Evolutionary conservation across 2,888 invertebrate genomes (phyloP).

Genomic region (Sylvicola fuscatus): DNA sequence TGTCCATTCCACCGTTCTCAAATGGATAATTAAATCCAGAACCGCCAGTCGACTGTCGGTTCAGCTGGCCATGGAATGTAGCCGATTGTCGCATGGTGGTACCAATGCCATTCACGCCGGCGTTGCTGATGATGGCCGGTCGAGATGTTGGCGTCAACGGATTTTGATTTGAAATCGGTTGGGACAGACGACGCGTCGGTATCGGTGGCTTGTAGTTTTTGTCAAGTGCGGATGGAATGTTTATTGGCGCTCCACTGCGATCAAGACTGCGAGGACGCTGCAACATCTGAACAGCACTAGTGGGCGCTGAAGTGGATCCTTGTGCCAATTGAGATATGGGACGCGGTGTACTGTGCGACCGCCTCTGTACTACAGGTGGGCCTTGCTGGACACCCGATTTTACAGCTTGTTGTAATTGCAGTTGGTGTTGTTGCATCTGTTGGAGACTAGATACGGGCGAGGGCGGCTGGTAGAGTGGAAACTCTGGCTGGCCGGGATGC

Average conservation of each 20-base stretch:
- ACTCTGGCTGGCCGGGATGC: constrained; percentile 5
- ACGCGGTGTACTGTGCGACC: constrained; percentile 24
- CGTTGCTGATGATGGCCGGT: neutral
- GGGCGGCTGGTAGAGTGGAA: constrained; percentile 9
- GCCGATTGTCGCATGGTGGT: constrained; percentile 19
- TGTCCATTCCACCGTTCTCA: constrained; percentile 1
- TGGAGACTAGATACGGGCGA: constrained; percentile 7
- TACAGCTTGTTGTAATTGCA: constrained; percentile 2
- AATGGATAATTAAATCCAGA: constrained; percentile 4
- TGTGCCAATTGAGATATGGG: constrained; percentile 4
- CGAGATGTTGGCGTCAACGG: neutral
- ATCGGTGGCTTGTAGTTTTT: constrained; percentile 2
- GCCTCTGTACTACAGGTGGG: constrained; percentile 18
- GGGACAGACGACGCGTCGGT: neutral
- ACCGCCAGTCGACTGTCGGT: constrained; percentile 10
- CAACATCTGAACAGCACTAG: constrained; percentile 1
- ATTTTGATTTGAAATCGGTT: constrained; percentile 1
- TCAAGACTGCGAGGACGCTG: constrained; percentile 23
- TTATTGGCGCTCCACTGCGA: constrained; percentile 10
- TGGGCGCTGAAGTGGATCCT: neutral
- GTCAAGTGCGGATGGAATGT: constrained; percentile 1
- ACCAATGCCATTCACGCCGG: neutral
- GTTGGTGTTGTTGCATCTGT: constrained; percentile 4
- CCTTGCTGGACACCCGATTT: constrained; percentile 2
- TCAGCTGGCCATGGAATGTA: constrained; percentile 19